Evolutionary conservation across 2,888 invertebrate species (phyloP), one percentile per base, ranked within the genome.

Genomic region (Sphaerolaimus hirsutus): DNA sequence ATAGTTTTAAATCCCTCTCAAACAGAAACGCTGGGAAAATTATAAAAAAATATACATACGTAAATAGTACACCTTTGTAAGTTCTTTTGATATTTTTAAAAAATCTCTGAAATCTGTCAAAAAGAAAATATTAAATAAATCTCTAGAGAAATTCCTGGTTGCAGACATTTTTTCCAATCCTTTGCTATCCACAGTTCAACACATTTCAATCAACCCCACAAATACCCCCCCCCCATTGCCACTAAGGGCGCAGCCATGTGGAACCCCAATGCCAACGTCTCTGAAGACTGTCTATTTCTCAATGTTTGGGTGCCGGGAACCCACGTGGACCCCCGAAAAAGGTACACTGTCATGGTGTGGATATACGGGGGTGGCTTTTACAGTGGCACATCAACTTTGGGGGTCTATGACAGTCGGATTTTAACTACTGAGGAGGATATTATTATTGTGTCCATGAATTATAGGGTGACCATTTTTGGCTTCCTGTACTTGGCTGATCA

Each of bases 271-370:
- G 86, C 86, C 14, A 79, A 80, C 63, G 76, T 83, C 54, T 81
- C 82, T 35, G 91, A 91, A 69, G 91, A 91, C 68, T 93, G 91
- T 63, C 72, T 91, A 5, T 91, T 87, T 65, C 70, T 91, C 59
- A 91, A 89, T 65, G 75, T 91, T 51, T 91, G 87, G 84, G 81
- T 82, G 32, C 89, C 89, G 22, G 60, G 59, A 35, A 52, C 48
- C 24, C 42, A 51, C 10, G 58, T 41, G 26, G 48, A 25, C 24
- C 46, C 40, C 3, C 51, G 52, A 36, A 53, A 54, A 37, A 43
- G 59, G 24, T n/a, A n/a, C n/a, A 54, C 86, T 22, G 83, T 89
- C 45, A 76, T 89, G 77, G 75, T 89, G 41, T 91, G 89, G 89
- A 78, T 91, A 25, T 71, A 64, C 53, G 71, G 71, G 3, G 71